These are phyloP conservation scores for Ptychoptera albimana DNA, from an alignment of 2,888 invertebrate species.

Conservation along the genomic window DNA sequence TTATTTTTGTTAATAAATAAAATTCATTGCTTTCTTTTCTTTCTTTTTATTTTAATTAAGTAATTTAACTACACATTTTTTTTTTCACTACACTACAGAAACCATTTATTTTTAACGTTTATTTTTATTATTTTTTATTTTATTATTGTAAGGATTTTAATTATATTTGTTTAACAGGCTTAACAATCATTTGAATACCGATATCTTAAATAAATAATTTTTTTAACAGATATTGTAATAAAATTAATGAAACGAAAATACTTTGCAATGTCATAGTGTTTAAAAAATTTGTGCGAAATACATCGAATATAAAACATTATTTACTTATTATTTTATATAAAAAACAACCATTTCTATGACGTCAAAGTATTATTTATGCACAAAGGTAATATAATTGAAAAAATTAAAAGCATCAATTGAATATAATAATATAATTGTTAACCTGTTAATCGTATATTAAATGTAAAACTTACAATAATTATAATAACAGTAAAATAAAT, in stretches of 20 bases:
- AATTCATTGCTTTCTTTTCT: constrained; percentile 6
- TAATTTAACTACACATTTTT: neutral
- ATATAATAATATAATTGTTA: too few species aligned
- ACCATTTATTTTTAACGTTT: too few species aligned
- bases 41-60: neutral
- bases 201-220: neutral
- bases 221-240: too few species aligned
- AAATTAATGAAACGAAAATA: too few species aligned
- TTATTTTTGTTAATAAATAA: constrained; percentile 6
- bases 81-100: neutral
- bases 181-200: neutral
- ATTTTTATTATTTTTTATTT: neutral
- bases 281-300: neutral
- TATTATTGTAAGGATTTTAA: neutral
- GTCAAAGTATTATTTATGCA: too few species aligned
- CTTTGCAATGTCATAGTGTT: neutral
- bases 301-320: too few species aligned
- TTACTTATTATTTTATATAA: too few species aligned
- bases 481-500: constrained; percentile 4
- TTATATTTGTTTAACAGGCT: neutral
- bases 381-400: too few species aligned
- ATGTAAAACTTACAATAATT: neutral
- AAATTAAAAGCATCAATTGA: too few species aligned
- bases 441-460: neutral
- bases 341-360: too few species aligned